Percentiles rank a stretch among this genome's conserved stretches.
phyloP scores from a whole-genome alignment of 2,113 vertebrate genomes.

The Otolemur garnettii region DNA sequence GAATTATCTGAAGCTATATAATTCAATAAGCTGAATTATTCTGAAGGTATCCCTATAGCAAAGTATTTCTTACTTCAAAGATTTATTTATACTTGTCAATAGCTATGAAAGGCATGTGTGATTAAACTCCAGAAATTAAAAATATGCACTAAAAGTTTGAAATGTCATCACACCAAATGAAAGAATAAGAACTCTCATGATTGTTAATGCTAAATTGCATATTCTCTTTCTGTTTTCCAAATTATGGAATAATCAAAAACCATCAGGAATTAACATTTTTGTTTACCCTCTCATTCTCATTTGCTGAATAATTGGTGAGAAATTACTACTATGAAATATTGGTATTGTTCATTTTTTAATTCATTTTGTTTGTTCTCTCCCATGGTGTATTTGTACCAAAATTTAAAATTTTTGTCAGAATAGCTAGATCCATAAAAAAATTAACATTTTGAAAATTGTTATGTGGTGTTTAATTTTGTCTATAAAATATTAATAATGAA shows the following conservation, averaged over 20 bases:
- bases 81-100: conserved; percentile 39
- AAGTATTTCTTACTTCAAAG: conserved; percentile 56
- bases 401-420: neutral
- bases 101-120: neutral
- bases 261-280: neutral
- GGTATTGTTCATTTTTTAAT: neutral
- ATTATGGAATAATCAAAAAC: conserved; percentile 26
- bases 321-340: neutral
- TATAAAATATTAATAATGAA: conserved; percentile 33
- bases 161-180: neutral
- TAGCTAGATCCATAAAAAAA: neutral
- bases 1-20: conserved; percentile 10
- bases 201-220: neutral
- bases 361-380: neutral
- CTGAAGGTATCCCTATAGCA: conserved; percentile 6
- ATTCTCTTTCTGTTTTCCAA: conserved; percentile 23
- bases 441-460: neutral
- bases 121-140: conserved; percentile 43
- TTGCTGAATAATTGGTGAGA: neutral
- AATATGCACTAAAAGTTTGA: neutral
- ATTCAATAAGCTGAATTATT: conserved; percentile 27
- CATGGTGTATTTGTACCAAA: neutral
- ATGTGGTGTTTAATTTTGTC: neutral
- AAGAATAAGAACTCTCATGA: neutral
- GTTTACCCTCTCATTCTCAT: neutral